Percentiles rank a stretch among this genome's conserved stretches.
Evolutionary conservation across 2,113 vertebrate genomes (phyloP).

Genomic region (Panurus biarmicus): DNA sequence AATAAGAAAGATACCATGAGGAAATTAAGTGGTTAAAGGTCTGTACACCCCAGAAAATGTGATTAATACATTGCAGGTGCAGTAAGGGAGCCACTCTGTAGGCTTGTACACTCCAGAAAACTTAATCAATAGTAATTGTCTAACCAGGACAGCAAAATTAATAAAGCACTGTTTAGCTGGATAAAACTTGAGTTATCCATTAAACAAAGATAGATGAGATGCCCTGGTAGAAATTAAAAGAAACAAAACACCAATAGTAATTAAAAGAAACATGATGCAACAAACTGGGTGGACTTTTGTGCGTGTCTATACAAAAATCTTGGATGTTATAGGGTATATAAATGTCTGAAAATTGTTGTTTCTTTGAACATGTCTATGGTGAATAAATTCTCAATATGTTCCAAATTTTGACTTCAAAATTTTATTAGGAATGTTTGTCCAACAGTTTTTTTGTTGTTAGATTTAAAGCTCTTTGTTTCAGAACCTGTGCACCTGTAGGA

Average conservation of each 20-base stretch:
- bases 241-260: neutral
- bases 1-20: neutral
- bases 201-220: neutral
- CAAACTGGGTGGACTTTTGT: neutral
- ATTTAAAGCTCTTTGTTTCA: neutral
- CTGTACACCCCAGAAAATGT: neutral
- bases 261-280: neutral
- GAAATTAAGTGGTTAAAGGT: neutral
- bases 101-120: neutral
- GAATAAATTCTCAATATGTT: neutral
- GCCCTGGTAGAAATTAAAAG: neutral
- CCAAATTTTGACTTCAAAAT: neutral
- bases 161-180: neutral
- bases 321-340: neutral
- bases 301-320: neutral
- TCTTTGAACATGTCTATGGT: neutral
- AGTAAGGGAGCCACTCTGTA: neutral
- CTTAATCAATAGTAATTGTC: neutral
- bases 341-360: neutral
- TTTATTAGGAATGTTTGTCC: neutral
- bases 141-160: neutral
- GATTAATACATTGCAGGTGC: neutral
- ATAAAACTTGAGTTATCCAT: neutral
- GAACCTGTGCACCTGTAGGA: neutral
- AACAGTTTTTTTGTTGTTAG: neutral